phyloP scores from a whole-genome alignment of 2,888 invertebrate species.

The Synanthedon vespiformis region DNA sequence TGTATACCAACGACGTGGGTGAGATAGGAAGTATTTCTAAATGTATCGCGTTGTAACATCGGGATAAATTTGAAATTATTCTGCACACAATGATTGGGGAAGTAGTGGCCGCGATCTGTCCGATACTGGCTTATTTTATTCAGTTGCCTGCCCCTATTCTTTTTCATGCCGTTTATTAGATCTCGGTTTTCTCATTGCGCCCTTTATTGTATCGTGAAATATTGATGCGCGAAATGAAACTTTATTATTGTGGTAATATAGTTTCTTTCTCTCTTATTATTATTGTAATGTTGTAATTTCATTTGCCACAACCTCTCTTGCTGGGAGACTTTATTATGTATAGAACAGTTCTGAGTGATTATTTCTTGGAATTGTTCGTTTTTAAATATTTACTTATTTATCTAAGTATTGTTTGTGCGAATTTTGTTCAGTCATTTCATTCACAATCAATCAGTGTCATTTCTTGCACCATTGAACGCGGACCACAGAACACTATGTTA shows the following conservation, averaged over 20 bases:
- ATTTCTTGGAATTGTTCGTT: too few relatives aligned
- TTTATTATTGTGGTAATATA: neutral
- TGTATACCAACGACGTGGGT: conserved; percentile 19
- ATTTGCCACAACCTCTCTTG: too few relatives aligned
- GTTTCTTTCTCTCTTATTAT: neutral
- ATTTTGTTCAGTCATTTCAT: too few relatives aligned
- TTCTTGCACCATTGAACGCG: too few relatives aligned
- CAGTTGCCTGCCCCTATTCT: conserved; percentile 7
- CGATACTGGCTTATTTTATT: conserved; percentile 6
- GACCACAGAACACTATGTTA: too few relatives aligned
- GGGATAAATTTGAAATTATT: neutral
- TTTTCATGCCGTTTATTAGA: conserved; percentile 1
- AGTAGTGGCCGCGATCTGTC: neutral
- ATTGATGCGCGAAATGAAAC: neutral
- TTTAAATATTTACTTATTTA: too few relatives aligned
- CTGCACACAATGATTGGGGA: neutral
- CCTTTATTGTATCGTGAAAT: neutral
- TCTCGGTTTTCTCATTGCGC: neutral
- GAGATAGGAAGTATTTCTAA: conserved; percentile 29
- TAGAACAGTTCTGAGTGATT: too few relatives aligned
- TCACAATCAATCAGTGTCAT: too few relatives aligned
- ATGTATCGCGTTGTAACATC: conserved; percentile 15
- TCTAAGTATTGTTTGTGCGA: too few relatives aligned
- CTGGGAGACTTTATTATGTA: too few relatives aligned
- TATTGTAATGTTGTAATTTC: too few relatives aligned